Conservation (phyloP, 2,113 vertebrate genomes). For the Prunella himalayana region DNA sequence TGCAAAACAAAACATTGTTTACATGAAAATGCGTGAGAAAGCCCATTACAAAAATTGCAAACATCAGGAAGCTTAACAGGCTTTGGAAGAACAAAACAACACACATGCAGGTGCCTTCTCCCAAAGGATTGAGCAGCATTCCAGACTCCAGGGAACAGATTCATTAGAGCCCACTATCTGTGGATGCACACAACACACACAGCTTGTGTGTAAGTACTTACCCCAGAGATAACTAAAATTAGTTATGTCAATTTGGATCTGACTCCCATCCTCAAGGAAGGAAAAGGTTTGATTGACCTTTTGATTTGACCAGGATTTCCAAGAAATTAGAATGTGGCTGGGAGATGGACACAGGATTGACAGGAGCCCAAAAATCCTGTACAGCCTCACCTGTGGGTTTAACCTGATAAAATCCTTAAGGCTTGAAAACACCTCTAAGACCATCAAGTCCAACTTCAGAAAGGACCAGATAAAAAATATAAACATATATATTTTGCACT, state of each 20-base stretch:
- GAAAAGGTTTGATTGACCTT: background rate
- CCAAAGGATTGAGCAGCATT: background rate
- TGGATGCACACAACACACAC: rapidly evolving
- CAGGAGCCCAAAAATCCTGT: background rate
- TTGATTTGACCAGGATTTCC: background rate
- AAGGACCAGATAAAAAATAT: background rate
- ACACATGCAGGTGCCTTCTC: background rate
- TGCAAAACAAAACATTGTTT: too few relatives aligned
- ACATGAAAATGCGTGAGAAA: too few relatives aligned
- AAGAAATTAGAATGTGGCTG: background rate
- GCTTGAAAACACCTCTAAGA: background rate
- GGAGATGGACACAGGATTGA: background rate
- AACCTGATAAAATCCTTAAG: background rate
- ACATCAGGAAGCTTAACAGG: too few relatives aligned
- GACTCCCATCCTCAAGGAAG: background rate
- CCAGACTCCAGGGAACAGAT: background rate
- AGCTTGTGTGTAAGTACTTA: background rate
- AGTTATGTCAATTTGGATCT: background rate
- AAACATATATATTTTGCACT: background rate
- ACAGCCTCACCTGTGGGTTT: background rate
- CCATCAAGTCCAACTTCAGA: background rate
- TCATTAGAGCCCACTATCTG: background rate
- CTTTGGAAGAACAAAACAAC: too few relatives aligned
- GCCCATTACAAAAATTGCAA: too few relatives aligned
- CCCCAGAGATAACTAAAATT: rapidly evolving